Evolutionary conservation across 2,888 invertebrate genomes (phyloP).

Genomic region (Synergus japonicus): DNA sequence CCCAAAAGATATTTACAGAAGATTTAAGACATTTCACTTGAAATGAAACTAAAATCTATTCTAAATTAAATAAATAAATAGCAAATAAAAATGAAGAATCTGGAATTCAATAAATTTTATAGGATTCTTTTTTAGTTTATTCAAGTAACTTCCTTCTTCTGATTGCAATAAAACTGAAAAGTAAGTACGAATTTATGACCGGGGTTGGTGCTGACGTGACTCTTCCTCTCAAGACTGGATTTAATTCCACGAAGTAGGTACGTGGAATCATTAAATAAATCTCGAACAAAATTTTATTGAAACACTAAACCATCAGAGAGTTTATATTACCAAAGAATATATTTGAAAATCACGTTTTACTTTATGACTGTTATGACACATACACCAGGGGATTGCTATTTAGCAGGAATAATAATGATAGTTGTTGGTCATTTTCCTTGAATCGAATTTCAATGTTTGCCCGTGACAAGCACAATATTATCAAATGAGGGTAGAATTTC

Average conservation of each 20-base stretch:
- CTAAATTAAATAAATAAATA: not conserved
- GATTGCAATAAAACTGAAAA: not conserved
- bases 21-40: too few relatives aligned
- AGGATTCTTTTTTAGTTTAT: too few relatives aligned
- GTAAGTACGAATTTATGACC: not conserved
- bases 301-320: not conserved
- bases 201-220: not conserved
- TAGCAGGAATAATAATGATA: not conserved
- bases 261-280: slow-evolving; percentile 1
- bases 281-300: not conserved
- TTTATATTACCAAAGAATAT: not conserved
- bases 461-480: slow-evolving; percentile 5
- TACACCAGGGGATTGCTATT: not conserved
- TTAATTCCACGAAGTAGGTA: not conserved
- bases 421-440: not conserved
- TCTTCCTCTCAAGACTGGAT: slow-evolving; percentile 2
- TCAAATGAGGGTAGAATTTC: slow-evolving; percentile 11
- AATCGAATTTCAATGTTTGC: not conserved
- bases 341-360: not conserved
- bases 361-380: not conserved
- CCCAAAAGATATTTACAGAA: too few relatives aligned
- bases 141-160: not conserved
- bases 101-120: not conserved
- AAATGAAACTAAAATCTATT: too few relatives aligned
- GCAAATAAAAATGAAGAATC: not conserved